A percentile compares a stretch with the other conserved stretches of the same genome.
Evolutionary conservation across 2,888 invertebrate genomes (phyloP).

Genomic region (Hofmannophila pseudospretella): DNA sequence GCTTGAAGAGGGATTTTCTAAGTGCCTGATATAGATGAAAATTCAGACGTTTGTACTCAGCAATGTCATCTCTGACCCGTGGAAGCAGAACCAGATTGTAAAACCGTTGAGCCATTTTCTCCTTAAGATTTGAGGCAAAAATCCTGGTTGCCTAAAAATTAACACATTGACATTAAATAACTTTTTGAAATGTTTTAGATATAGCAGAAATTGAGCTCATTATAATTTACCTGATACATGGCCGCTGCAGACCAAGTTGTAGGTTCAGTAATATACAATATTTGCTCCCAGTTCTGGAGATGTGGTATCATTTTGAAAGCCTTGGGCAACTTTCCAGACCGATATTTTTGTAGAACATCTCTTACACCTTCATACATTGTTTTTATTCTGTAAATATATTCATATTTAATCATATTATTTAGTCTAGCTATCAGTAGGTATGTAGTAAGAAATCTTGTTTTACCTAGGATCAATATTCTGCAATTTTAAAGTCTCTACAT

Average conservation of each 20-base stretch:
- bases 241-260: constrained; percentile 98
- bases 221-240: constrained; percentile 86
- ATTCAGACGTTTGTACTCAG: constrained; percentile 96
- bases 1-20: constrained; percentile 95
- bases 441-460: no score
- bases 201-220: not conserved
- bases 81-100: constrained; percentile 96
- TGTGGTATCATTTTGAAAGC: constrained; percentile 98
- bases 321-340: constrained; percentile 98
- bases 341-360: constrained; percentile 91
- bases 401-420: no score
- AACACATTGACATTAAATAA: constrained; percentile 6
- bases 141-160: constrained; percentile 87
- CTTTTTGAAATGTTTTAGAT: not conserved
- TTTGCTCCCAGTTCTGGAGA: constrained; percentile 96
- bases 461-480: constrained; percentile 90
- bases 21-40: constrained; percentile 97
- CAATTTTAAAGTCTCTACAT: constrained; percentile 84
- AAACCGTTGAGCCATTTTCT: constrained; percentile 97
- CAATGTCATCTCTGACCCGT: constrained; percentile 94
- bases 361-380: constrained; percentile 94
- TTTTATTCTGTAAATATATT: constrained; percentile 73
- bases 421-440: no score
- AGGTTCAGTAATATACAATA: constrained; percentile 91
- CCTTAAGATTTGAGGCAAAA: constrained; percentile 97